Conservation (phyloP, 2,113 vertebrate genomes). For the Ondatra zibethicus region DNA sequence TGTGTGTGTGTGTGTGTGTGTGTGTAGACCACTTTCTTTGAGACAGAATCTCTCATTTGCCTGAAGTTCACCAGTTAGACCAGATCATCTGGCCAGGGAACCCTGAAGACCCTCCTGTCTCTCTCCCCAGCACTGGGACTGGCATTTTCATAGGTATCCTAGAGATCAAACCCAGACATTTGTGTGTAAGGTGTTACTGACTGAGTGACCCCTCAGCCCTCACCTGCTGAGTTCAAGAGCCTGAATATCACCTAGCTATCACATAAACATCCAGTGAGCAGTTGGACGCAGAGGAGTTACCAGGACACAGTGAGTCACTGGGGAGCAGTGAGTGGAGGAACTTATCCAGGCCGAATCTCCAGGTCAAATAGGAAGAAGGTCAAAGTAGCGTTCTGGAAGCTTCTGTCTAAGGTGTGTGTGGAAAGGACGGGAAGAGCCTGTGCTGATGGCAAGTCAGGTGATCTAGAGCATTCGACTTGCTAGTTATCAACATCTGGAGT, state of each 20-base stretch:
- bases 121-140: background rate
- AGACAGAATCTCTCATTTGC: background rate
- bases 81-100: background rate
- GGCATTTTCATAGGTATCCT: background rate
- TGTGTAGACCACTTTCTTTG: background rate
- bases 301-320: too few species aligned
- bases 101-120: background rate
- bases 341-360: background rate
- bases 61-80: background rate
- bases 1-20: background rate
- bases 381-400: background rate
- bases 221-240: background rate
- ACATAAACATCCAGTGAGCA: background rate
- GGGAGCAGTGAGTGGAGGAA: background rate
- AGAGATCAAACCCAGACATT: background rate
- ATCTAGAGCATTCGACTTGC: background rate
- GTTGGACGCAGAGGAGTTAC: background rate
- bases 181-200: too few species aligned
- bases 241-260: background rate
- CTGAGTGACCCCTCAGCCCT: background rate
- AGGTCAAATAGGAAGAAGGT: background rate
- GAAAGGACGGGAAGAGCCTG: background rate
- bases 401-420: background rate
- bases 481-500: background rate
- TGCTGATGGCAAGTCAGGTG: fast-evolving